Evolutionary conservation across 92 coral and sea anemone genomes (phyloP).

Genomic region (Epizoanthus rinbou): DNA sequence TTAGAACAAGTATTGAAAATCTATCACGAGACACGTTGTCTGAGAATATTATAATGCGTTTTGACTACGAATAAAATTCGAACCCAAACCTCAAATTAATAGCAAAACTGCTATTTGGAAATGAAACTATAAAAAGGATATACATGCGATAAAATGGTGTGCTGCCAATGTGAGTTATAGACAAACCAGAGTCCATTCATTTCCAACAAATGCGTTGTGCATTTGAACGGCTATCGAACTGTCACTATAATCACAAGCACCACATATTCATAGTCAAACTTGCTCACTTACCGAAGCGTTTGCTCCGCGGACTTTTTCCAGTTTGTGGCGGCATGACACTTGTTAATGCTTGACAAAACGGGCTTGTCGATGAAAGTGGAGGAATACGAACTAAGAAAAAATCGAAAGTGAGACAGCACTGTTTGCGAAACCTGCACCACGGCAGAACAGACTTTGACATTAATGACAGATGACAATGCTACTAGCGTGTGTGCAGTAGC

Average conservation of each 20-base stretch:
- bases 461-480: constrained; percentile 96
- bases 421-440: constrained; percentile 99
- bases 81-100: constrained; percentile 6
- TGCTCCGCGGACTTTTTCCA: constrained; percentile 71
- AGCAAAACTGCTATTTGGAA: constrained; percentile 1
- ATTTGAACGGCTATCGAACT: constrained; percentile 78
- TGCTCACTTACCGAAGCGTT: constrained; percentile 83
- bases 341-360: constrained; percentile 11
- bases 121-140: not conserved
- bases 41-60: constrained; percentile 15
- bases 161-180: constrained; percentile 18
- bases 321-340: constrained; percentile 81
- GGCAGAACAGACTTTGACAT: constrained; percentile 98
- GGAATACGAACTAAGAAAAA: constrained; percentile 17
- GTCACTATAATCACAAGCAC: constrained; percentile 58
- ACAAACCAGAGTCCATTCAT: constrained; percentile 81
- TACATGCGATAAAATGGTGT: not conserved
- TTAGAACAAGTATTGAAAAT: constrained; percentile 57
- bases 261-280: constrained; percentile 43
- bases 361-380: not conserved
- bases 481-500: constrained; percentile 90
- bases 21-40: constrained; percentile 71
- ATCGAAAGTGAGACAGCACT: constrained; percentile 58
- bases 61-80: constrained; percentile 18
- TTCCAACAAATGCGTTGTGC: constrained; percentile 80